Evolutionary conservation across 2,113 vertebrate genomes (phyloP), one percentile per base, ranked within the genome.

Genomic region (Otolemur garnettii): DNA sequence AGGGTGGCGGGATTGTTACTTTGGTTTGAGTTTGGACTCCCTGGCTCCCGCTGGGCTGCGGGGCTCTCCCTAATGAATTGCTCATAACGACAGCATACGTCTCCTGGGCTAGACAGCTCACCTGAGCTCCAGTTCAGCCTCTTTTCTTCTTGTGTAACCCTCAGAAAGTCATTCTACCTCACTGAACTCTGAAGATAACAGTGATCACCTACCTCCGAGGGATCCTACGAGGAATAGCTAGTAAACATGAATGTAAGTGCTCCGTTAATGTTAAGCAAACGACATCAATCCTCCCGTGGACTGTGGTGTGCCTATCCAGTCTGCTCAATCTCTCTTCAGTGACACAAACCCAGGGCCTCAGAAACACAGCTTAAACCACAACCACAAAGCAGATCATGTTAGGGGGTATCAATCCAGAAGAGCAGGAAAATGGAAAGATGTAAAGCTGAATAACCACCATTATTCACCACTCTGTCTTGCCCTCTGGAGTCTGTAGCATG

Each of bases 161-260:
- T 38, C 8, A 75, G 91, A 83, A 57, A 78, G 82, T 92, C 57
- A 4, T 89, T 95, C 91, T 64, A 84, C 94, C 86, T 96, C 8
- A 59, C 38, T 75, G 69, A 97, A 96, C 88, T 90, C 96, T 88
- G 87, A 87, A 88, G 12, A 24, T 21, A 35, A 79, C 0, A 0
- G 94, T 30, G 30, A 62, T 92, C 91, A 18, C 68, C 62, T 38
- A n/a, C 33, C 42, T 91, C 35, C 18, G 9, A 80, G 59, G 89
- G 60, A 71, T 62, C 35, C 78, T 83, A 13, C 38, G 59, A 92
- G 62, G 57, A 93, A 83, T 11, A 50, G 57, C 62, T 42, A 55
- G 68, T 74, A 90, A 87, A 77, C 69, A 74, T 4, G 62, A 91
- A 79, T 62, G 35, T 55, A 38, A 91, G 62, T 33, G 45, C 59